Evolutionary conservation across 2,113 vertebrate species (phyloP), one percentile per base, ranked within the genome.

Genomic region (Centropus bengalensis): DNA sequence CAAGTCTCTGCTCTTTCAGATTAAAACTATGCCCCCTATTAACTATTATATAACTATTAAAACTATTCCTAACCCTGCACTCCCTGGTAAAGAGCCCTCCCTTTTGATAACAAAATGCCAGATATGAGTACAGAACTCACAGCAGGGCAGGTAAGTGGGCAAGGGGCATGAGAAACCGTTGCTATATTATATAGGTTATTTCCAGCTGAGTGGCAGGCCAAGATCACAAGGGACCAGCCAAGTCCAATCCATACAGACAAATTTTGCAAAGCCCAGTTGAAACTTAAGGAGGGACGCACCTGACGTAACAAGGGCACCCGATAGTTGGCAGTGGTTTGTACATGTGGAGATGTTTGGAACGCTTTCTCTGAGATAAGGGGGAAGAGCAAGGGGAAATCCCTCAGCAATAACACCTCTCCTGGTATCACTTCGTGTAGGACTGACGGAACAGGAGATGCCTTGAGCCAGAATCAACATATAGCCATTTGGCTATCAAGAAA

Each of bases 391-490:
- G 18, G 32, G 27, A 49, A 81, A 56, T 20, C 19, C 32, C 70
- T 44, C 22, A 36, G 62, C 32, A 9, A 30, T 33, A 47, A 21
- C n/a, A 8, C 32, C 38, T n/a, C 7, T 28, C 26, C 40, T 67
- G 51, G 24, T 33, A 10, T 12, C 52, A 5, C 26, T 22, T 12
- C 2, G 8, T 1, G 7, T 12, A 18, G 0, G 1, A 15, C 4
- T 7, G 22, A 32, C 30, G 0, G 5, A 52, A 7, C 6, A 36
- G 62, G n/a, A 18, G 56, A 9, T 14, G 60, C 23, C 40, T 51
- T 5, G 6, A 69, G 54, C 49, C 78, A 40, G 27, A 22, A 21
- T 8, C 49, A 52, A 24, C 3, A 0, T 6, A 9, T 2, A 23
- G 15, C 14, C 4, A 3, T 30, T 52, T 22, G 8, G 56, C 26